Percentiles rank a stretch among this genome's conserved stretches.
These are phyloP conservation scores for Drosophila obscura DNA, from an alignment of 1,140 invertebrate species.

Conservation along the genomic window DNA sequence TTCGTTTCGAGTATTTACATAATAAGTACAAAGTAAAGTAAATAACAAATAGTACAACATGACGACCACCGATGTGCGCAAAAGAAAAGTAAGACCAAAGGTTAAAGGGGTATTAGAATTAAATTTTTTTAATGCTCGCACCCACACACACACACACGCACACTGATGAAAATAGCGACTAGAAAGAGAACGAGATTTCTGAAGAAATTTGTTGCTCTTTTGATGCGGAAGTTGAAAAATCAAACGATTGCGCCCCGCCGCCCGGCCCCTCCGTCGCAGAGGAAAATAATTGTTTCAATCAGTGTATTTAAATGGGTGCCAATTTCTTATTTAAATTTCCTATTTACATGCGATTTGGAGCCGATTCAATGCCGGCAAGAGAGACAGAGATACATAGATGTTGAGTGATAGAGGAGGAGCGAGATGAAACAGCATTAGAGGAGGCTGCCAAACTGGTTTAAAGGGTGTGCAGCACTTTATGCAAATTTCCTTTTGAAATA, in stretches of 20 bases:
- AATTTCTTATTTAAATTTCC: conserved; percentile 25
- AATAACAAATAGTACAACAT: conserved; percentile 35
- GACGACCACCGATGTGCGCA: conserved; percentile 64
- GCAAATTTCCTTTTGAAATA: conserved; percentile 16
- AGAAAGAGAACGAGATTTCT: background rate
- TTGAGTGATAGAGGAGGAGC: background rate
- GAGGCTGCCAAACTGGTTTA: conserved; percentile 9
- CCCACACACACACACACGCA: conserved; percentile 11
- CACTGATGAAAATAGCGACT: background rate
- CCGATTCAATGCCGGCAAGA: too few relatives aligned
- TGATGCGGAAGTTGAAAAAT: conserved; percentile 54
- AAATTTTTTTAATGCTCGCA: conserved; percentile 35
- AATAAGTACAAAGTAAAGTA: conserved; percentile 37
- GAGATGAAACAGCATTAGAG: too few relatives aligned
- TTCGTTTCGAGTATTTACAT: conserved; percentile 42
- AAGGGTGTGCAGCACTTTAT: conserved; percentile 1
- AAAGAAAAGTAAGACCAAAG: conserved; percentile 70
- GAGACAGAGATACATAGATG: conserved; percentile 1
- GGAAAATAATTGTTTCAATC: conserved; percentile 10
- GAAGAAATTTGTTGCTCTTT: conserved; percentile 16
- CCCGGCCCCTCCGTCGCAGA: background rate
- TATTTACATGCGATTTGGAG: conserved; percentile 1
- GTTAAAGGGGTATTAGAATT: conserved; percentile 37
- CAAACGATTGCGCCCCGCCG: background rate
- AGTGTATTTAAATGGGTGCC: conserved; percentile 18